phyloP scores from a whole-genome alignment of 2,888 invertebrate species.

The Acrobasis consociella region DNA sequence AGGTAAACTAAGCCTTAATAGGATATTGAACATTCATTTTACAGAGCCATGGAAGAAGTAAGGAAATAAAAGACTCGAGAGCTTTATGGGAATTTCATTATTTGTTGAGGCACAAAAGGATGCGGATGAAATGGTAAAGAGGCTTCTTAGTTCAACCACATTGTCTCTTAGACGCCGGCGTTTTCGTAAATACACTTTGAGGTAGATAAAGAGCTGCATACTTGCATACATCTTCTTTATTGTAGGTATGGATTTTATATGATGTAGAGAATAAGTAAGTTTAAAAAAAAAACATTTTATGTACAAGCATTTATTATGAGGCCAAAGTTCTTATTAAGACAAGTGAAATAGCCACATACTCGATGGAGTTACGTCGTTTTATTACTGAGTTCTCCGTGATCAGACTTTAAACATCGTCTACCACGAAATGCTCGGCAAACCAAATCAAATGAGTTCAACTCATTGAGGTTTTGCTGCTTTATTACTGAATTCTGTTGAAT shows the following conservation, averaged over 20 bases:
- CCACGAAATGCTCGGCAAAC: no score
- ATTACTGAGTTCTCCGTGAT: no score
- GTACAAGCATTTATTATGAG: no score
- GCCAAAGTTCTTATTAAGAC: no score
- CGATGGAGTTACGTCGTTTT: no score
- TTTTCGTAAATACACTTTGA: constrained; percentile 37
- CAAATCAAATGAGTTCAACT: no score
- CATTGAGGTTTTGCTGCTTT: no score
- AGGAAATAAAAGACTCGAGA: constrained; percentile 69
- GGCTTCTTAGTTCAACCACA: constrained; percentile 42
- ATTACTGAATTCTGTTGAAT: no score
- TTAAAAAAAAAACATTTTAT: no score
- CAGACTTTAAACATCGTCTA: no score
- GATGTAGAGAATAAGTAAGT: constrained; percentile 18
- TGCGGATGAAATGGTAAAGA: constrained; percentile 50
- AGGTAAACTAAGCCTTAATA: constrained; percentile 57
- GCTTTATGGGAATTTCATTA: constrained; percentile 67
- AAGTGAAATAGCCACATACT: no score
- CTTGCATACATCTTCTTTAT: constrained; percentile 14
- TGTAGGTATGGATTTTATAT: constrained; percentile 31
- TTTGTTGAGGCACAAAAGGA: constrained; percentile 60
- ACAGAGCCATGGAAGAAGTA: constrained; percentile 53
- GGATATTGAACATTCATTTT: constrained; percentile 60
- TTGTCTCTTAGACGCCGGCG: constrained; percentile 73
- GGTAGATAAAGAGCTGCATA: constrained; percentile 17